Base-by-base conservation (phyloP, 2,797 vertebrate genomes). In the Harpagifer antarcticus region DNA sequence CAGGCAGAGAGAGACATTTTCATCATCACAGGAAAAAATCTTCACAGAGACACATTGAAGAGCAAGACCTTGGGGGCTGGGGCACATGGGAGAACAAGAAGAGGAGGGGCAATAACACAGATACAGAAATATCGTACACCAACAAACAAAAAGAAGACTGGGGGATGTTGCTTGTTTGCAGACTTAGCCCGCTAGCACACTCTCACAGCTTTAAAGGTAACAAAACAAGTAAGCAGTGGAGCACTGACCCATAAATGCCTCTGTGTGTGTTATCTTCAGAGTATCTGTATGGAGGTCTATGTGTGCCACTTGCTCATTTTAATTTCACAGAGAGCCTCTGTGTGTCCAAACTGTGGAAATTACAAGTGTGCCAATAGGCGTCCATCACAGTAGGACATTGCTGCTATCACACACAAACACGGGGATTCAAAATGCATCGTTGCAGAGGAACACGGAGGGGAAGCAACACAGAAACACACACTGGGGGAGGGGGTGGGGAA, bases 1-100 rank as follows among this genome's bases (percentile, higher is more conserved):
- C 93, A 94, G 92, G 91, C 93, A 95, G 91, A 93, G 87, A 84
- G 90, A 94, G 88, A 90, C 53, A 78, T 68, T 80, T 87, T 89
- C 78, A 88, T 84, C 79, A 91, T 91, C 88, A 95, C 93, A 93
- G 83, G 85, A 79, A 90, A n/a, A 90, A 75, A 81, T 87, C 60
- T 84, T 79, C 86, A 91, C 89, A 90, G 73, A 88, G 77, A 92
- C 88, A 91, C 89, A 86, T 20, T 82, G 79, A 84, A 90, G 79
- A 91, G 88, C 88, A 90, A 90, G 90, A 91, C 89, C 68, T 20
- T 76, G 83, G 82, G 16, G 54, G 33, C 33, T 37, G 60, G 56
- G 57, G 59, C 0, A 13, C 54, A 65, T 33, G 53, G 67, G 45
- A 44, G 43, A 27, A 44, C 61, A 15, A 43, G 40, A 19, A 8